Percentiles rank a stretch among this genome's conserved stretches.
phyloP scores from a whole-genome alignment of 2,797 vertebrate genomes.

The Anisognathus igniventris region DNA sequence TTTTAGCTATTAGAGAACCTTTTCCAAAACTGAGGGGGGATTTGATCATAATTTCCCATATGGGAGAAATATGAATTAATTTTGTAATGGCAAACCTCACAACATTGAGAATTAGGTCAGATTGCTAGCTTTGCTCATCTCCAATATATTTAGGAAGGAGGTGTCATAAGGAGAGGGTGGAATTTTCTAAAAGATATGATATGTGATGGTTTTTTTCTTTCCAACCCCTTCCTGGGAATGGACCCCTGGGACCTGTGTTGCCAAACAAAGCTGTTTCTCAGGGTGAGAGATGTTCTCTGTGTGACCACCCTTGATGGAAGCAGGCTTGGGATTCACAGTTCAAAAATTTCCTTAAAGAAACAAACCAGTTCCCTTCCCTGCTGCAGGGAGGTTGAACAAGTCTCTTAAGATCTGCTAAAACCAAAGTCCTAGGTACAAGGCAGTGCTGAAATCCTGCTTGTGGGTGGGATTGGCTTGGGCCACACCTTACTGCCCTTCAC shows the following conservation, averaged over 20 bases:
- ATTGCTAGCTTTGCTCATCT: not conserved
- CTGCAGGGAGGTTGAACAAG: not conserved
- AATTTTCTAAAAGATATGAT: not conserved
- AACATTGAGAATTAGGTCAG: not conserved
- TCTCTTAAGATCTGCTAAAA: not conserved
- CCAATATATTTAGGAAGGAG: not conserved
- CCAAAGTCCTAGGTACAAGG: not conserved
- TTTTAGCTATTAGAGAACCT: not conserved
- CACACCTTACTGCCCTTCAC: accelerated
- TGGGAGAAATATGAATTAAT: not conserved
- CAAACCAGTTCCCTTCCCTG: not conserved
- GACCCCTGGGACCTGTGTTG: not conserved
- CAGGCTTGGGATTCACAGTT: not conserved
- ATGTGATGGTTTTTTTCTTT: not conserved
- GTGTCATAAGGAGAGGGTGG: not conserved
- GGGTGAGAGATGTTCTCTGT: not conserved
- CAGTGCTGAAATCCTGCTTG: not conserved
- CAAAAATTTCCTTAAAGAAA: not conserved
- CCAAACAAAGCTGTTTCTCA: not conserved
- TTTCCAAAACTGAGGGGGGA: accelerated
- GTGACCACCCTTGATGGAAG: not conserved
- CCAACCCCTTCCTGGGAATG: not conserved
- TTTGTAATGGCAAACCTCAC: not conserved
- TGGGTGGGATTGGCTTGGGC: accelerated
- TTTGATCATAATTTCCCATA: not conserved